Percentiles rank a stretch among this genome's conserved stretches.
phyloP scores from a whole-genome alignment of 2,888 invertebrate genomes.

The Ichneumon xanthorius region DNA sequence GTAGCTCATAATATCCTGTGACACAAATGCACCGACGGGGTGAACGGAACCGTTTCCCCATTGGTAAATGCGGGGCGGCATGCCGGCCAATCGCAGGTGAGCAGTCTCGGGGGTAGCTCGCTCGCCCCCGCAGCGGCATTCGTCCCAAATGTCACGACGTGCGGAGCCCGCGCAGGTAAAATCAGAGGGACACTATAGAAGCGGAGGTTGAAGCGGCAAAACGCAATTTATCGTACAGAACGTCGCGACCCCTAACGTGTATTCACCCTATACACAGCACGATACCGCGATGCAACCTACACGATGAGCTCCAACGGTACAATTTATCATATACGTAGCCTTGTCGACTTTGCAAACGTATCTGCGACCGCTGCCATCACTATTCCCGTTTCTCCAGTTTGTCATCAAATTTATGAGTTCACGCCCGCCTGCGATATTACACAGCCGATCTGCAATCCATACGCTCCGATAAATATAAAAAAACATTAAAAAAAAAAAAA shows the following conservation, averaged over 20 bases:
- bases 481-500: not conserved
- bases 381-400: slow-evolving; percentile 52
- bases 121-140: slow-evolving; percentile 64
- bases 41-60: slow-evolving; percentile 75
- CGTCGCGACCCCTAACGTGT: slow-evolving; percentile 43
- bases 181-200: slow-evolving; percentile 65
- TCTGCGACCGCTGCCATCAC: slow-evolving; percentile 31
- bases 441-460: slow-evolving; percentile 32
- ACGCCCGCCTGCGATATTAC: slow-evolving; percentile 45
- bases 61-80: slow-evolving; percentile 76
- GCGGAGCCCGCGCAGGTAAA: slow-evolving; percentile 72
- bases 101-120: slow-evolving; percentile 56
- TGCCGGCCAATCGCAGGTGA: slow-evolving; percentile 79
- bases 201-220: slow-evolving; percentile 61
- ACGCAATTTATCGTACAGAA: slow-evolving; percentile 68
- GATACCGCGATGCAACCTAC: slow-evolving; percentile 42
- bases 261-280: slow-evolving; percentile 31
- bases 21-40: slow-evolving; percentile 74
- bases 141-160: slow-evolving; percentile 70
- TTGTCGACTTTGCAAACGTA: slow-evolving; percentile 59
- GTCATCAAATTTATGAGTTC: slow-evolving; percentile 63
- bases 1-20: slow-evolving; percentile 73
- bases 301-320: slow-evolving; percentile 41
- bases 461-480: not conserved
- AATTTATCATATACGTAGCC: slow-evolving; percentile 52